Evolutionary conservation across 2,113 vertebrate genomes (phyloP), one percentile per base, ranked within the genome.

Genomic region (Leptosomus discolor): DNA sequence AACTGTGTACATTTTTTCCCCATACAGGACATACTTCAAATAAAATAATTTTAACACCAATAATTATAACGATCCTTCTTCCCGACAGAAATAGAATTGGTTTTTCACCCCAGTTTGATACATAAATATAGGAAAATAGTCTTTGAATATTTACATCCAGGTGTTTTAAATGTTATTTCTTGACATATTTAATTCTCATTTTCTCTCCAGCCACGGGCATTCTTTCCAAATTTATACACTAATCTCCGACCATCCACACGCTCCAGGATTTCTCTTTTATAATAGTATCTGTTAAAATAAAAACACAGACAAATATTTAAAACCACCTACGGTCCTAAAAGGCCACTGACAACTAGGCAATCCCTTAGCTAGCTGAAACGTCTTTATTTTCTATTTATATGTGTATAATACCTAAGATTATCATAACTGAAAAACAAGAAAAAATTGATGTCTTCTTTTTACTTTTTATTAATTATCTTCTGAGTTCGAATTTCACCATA

Each of bases 211-310:
- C 99, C 99, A 94, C 98, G 98, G 5, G 99, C 99, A 48, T 99
- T 99, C 85, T 98, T 99, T 95, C 99, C 99, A 97, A 99, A 99
- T 98, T 99, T 99, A 97, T 99, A 99, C 77, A 99, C 99, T 93
- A 99, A 98, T 95, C 99, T 98, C 73, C 99, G 98, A 73, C 99
- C 99, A 51, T 99, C 99, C 79, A 99, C 99, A 5, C 99, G 99
- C 43, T 99, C 99, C 87, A 99, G 97, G 95, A 99, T 99, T 97
- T 99, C 99, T 91, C 99, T 98, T 97, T 99, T 99, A 97, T 99
- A 99, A 96, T 99, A 99, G 88, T 99, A 99, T 97, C 99, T 99
- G 98, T n/a, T 95, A 94, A 96, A 95, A 97, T 69, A 48, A 94
- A 80, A 96, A 3, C 7, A 90, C 12, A 92, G 54, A 70, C 56